A percentile compares a stretch with the other conserved stretches of the same genome.
These are phyloP conservation scores for Ecdyonurus torrentis DNA, from an alignment of 2,888 invertebrate genomes.

Conservation along the genomic window DNA sequence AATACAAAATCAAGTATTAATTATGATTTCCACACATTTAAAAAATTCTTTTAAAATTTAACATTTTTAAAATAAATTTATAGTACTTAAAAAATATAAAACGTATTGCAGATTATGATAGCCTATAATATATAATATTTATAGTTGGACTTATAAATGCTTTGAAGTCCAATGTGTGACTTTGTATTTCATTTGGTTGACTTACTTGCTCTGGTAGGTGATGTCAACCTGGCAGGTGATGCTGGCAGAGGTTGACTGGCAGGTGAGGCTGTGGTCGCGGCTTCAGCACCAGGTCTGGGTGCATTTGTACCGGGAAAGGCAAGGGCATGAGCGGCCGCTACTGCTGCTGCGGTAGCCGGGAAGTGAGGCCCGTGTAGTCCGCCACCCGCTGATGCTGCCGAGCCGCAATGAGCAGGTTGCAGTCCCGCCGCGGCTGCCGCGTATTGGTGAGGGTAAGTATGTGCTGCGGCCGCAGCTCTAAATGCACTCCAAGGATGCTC, in stretches of 20 bases:
- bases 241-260: background rate
- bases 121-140: no score
- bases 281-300: background rate
- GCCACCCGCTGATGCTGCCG: slow-evolving; percentile 2
- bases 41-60: no score
- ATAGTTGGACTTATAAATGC: no score
- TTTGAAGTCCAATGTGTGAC: no score
- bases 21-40: no score
- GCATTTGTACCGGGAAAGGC: background rate
- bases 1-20: no score
- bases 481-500: slow-evolving; percentile 23
- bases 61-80: no score
- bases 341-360: slow-evolving; percentile 9
- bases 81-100: no score
- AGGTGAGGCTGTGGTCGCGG: background rate
- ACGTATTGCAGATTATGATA: no score
- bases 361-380: slow-evolving; percentile 2
- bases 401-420: background rate
- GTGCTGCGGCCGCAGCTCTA: background rate
- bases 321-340: slow-evolving; percentile 6
- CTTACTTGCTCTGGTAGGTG: background rate
- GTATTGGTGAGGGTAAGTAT: background rate
- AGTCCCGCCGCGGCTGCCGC: background rate
- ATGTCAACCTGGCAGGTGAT: background rate
- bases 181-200: no score